Conservation (phyloP, 2,113 vertebrate species). For the Furnarius figulus region DNA sequence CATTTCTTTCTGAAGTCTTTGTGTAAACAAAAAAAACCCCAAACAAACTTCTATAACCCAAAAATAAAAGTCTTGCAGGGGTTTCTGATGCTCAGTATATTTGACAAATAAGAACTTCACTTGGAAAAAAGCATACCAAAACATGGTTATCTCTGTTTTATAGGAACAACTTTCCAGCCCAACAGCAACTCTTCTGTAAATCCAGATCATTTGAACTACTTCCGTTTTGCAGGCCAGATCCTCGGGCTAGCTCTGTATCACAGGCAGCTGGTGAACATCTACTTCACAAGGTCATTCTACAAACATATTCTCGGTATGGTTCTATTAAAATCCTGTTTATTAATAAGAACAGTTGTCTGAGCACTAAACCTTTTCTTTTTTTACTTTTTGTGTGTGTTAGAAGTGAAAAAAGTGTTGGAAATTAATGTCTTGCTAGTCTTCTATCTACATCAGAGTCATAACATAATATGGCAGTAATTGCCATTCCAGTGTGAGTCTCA, state of each 20-base stretch:
- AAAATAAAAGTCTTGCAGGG: background rate
- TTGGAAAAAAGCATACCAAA: background rate
- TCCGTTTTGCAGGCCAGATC: constrained; percentile 94
- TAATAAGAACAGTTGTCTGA: background rate
- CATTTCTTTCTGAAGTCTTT: background rate
- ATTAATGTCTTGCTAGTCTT: background rate
- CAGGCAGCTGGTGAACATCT: constrained; percentile 96
- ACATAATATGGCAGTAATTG: background rate
- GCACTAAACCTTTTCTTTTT: background rate
- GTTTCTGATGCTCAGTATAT: background rate
- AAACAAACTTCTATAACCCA: background rate
- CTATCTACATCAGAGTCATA: background rate
- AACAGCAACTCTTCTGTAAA: constrained; percentile 99
- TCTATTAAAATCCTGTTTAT: background rate
- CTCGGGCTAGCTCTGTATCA: constrained; percentile 95
- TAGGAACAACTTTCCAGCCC: constrained; percentile 97
- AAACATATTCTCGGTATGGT: constrained; percentile 95
- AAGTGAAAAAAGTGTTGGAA: background rate
- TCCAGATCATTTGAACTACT: constrained; percentile 97
- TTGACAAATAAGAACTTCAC: background rate
- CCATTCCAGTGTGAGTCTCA: background rate
- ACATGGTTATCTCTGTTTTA: background rate
- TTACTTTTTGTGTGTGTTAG: background rate
- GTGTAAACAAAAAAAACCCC: background rate
- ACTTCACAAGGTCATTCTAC: constrained; percentile 99